A percentile compares a stretch with the other conserved stretches of the same genome.
phyloP scores from a whole-genome alignment of 2,888 invertebrate genomes.

The Barypeithes pellucidus region DNA sequence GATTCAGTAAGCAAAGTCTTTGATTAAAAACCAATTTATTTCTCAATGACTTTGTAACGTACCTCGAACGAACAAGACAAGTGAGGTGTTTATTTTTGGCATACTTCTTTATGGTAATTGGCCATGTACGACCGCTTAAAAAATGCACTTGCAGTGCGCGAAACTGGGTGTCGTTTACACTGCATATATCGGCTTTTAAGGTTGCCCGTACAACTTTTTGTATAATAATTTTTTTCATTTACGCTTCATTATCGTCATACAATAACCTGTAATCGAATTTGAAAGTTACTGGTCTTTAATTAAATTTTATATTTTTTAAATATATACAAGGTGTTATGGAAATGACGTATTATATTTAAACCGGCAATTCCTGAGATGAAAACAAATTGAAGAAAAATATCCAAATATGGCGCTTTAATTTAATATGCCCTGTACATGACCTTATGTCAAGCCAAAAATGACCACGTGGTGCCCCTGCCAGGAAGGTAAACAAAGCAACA shows the following conservation, averaged over 20 bases:
- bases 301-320: neutral
- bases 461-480: too few relatives aligned
- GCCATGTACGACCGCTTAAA: constrained; percentile 42
- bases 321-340: too few relatives aligned
- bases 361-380: too few relatives aligned
- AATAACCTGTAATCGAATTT: neutral
- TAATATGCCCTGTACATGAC: too few relatives aligned
- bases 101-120: constrained; percentile 47
- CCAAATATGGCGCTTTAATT: too few relatives aligned
- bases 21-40: constrained; percentile 50
- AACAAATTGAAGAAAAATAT: too few relatives aligned
- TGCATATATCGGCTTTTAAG: constrained; percentile 26
- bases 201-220: neutral
- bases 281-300: neutral
- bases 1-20: constrained; percentile 38
- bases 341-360: too few relatives aligned
- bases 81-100: constrained; percentile 48
- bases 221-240: neutral
- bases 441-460: too few relatives aligned
- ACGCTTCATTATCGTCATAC: neutral
- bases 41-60: constrained; percentile 44
- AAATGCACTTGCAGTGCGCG: constrained; percentile 36
- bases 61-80: constrained; percentile 41
- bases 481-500: too few relatives aligned
- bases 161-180: constrained; percentile 27